Evolutionary conservation across 2,888 invertebrate species (phyloP), one percentile per base, ranked within the genome.

Genomic region (Phalera bucephala): DNA sequence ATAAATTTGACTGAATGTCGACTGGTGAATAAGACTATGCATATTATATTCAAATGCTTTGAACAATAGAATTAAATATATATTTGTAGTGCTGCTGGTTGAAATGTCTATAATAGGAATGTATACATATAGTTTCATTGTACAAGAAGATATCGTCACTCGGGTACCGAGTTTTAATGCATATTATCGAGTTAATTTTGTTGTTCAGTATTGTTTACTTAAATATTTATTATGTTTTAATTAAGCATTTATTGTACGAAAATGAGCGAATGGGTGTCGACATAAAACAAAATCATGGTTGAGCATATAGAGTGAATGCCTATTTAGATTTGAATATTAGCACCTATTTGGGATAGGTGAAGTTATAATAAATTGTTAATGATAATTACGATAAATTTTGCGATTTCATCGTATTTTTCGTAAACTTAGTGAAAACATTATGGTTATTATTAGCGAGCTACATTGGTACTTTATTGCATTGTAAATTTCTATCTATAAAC

Each of bases 401-500:
- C 44, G 39, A 52, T 55, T 44, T 37, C 56, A 54, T 64, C 49
- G 64, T 59, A 59, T 61, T 62, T 64, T 67, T 58, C 62, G 49
- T 64, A 53, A 62, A 57, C 42, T 58, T 62, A 64, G 55, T 55
- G 32, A 59, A 53, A 52, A 62, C 49, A 47, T 52, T 55, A 56
- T 41, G 48, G 52, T 55, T 65, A 69, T 65, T 55, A 62, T 64
- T 68, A 68, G 67, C 54, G 58, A 62, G 48, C 62, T 65, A 62
- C 52, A 56, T 47, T 51, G 58, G 63, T 53, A 48, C 40, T 59
- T 56, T 52, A 68, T 67, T 67, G 63, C 65, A 72, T 64, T 78
- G 76, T 79, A 80, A 60, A 79, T 64, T 64, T 57, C 52, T 66
- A 63, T 65, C 52, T 69, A 54, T 56, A 55, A 66, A 73, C 55